Evolutionary conservation across 2,888 invertebrate genomes (phyloP).

Genomic region (Aporophyla lueneburgensis): DNA sequence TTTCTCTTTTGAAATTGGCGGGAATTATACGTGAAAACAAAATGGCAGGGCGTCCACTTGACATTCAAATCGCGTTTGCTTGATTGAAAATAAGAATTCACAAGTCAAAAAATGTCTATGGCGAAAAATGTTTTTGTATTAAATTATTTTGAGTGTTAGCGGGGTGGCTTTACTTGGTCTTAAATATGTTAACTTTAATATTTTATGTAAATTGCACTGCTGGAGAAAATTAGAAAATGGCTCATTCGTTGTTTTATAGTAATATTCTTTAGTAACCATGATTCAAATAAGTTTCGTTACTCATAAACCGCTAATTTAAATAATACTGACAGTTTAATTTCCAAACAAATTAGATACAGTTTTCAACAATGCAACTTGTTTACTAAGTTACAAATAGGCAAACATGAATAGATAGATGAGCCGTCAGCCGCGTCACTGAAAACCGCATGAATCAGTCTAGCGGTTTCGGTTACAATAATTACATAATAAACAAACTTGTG

Average conservation of each 20-base stretch:
- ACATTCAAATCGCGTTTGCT: constrained; percentile 71
- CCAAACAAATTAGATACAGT: not conserved
- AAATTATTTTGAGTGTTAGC: constrained; percentile 55
- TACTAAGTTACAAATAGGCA: not conserved
- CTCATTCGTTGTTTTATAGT: not conserved
- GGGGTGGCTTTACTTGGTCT: constrained; percentile 20
- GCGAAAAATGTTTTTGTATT: constrained; percentile 58
- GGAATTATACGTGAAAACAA: constrained; percentile 69
- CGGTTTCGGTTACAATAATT: constrained; percentile 20
- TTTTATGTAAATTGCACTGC: constrained; percentile 24
- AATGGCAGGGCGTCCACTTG: constrained; percentile 62
- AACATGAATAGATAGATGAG: constrained; percentile 1
- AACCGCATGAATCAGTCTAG: constrained; percentile 40
- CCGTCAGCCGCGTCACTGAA: not conserved
- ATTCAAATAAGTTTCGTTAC: not conserved
- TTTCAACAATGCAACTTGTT: constrained; percentile 15
- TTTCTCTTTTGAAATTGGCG: constrained; percentile 60
- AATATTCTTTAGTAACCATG: no score
- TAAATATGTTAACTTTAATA: constrained; percentile 22
- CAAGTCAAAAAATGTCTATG: constrained; percentile 66
- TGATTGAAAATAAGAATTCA: constrained; percentile 72
- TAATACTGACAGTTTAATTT: not conserved
- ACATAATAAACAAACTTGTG: not conserved
- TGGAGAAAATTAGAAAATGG: not conserved
- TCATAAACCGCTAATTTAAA: constrained; percentile 1